Conservation (phyloP, 2,113 vertebrate species). For the Eublepharis macularius region DNA sequence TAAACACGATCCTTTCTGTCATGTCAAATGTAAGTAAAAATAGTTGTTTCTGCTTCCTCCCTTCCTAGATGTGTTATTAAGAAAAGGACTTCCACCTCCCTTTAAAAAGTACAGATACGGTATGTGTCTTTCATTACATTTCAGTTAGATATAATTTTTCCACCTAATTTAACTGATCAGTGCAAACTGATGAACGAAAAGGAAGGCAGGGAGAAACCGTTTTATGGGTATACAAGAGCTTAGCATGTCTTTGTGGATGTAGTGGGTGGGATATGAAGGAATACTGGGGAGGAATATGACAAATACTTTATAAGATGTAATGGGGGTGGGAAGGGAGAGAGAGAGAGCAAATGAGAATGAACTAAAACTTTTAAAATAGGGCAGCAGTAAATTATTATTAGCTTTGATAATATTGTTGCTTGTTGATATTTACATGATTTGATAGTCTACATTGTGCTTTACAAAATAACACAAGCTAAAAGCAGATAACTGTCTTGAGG, state of each 20-base stretch:
- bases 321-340: background rate
- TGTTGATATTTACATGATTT: too few relatives aligned
- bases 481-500: too few relatives aligned
- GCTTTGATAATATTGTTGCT: too few relatives aligned
- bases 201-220: background rate
- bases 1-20: background rate
- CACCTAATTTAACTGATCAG: background rate
- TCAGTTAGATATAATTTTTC: background rate
- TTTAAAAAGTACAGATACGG: slow-evolving; percentile 89
- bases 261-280: background rate
- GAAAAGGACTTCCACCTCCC: slow-evolving; percentile 83
- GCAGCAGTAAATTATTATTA: too few relatives aligned
- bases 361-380: too few relatives aligned
- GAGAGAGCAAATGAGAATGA: too few relatives aligned
- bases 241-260: background rate
- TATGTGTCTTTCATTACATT: slow-evolving; percentile 60
- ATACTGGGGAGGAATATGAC: background rate
- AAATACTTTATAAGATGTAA: too few relatives aligned
- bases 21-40: background rate
- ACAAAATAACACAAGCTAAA: too few relatives aligned
- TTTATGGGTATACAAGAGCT: background rate
- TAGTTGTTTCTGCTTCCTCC: slow-evolving; percentile 30
- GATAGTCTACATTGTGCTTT: background rate
- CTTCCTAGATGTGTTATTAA: slow-evolving; percentile 80
- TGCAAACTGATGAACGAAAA: background rate